phyloP scores from a whole-genome alignment of 1,140 invertebrate genomes.

The Lasaia peninsularis region DNA sequence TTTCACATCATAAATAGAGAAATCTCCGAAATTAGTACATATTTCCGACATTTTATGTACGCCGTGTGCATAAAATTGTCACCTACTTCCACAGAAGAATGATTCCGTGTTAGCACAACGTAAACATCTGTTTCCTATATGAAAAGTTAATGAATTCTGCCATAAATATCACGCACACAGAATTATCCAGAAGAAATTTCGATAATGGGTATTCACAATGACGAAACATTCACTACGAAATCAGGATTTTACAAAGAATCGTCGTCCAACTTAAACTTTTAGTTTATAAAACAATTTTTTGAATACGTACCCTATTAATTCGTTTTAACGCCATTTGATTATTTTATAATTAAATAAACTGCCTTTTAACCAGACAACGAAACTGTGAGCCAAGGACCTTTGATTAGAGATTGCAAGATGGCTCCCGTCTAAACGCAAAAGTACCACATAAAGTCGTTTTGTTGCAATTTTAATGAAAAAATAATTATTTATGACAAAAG shows the following conservation, averaged over 20 bases:
- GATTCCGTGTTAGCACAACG: slow-evolving; percentile 31
- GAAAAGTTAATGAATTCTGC: slow-evolving; percentile 27
- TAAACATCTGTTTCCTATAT: slow-evolving; percentile 18
- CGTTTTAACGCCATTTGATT: slow-evolving; percentile 95
- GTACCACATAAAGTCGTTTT: slow-evolving; percentile 79
- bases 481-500: slow-evolving; percentile 49
- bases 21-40: slow-evolving; percentile 74
- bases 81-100: slow-evolving; percentile 52
- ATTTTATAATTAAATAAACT: slow-evolving; percentile 77
- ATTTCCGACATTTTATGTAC: slow-evolving; percentile 76
- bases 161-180: slow-evolving; percentile 53
- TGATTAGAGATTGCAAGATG: slow-evolving; percentile 83
- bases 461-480: slow-evolving; percentile 60
- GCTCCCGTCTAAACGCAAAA: slow-evolving; percentile 81
- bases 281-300: slow-evolving; percentile 65
- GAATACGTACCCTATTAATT: slow-evolving; percentile 94
- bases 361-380: slow-evolving; percentile 81
- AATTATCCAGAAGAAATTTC: slow-evolving; percentile 76
- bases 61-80: slow-evolving; percentile 73
- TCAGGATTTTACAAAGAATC: slow-evolving; percentile 71
- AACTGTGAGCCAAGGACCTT: slow-evolving; percentile 81
- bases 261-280: slow-evolving; percentile 46
- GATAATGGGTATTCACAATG: slow-evolving; percentile 77
- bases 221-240: slow-evolving; percentile 79
- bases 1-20: slow-evolving; percentile 38